Conservation (phyloP, 2,113 vertebrate genomes). For the Channa maculata region DNA sequence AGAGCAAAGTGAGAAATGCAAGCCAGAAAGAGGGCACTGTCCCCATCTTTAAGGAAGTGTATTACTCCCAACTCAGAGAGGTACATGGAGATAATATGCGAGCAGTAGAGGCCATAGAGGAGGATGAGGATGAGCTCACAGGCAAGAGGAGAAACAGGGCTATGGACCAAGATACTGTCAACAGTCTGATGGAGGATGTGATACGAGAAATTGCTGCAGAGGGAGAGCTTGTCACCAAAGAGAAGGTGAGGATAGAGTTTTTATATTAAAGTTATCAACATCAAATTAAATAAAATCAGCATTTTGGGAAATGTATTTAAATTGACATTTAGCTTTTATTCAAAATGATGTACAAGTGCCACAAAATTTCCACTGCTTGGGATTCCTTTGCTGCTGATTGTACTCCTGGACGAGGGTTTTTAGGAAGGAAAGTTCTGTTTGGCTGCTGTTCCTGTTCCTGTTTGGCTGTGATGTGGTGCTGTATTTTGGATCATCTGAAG, state of each 20-base stretch:
- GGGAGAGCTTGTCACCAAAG: slow-evolving; percentile 80
- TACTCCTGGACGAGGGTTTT: too few species aligned
- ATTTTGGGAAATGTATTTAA: background rate
- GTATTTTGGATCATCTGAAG: too few species aligned
- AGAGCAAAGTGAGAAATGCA: slow-evolving; percentile 41
- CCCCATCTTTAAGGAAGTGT: slow-evolving; percentile 62
- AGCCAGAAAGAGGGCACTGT: background rate
- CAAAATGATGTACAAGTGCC: too few species aligned
- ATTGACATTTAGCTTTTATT: too few species aligned
- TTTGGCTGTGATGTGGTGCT: too few species aligned
- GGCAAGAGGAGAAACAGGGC: slow-evolving; percentile 15
- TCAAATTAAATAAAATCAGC: background rate
- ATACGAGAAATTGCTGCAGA: slow-evolving; percentile 77
- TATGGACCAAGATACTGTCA: slow-evolving; percentile 45
- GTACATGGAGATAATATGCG: slow-evolving; percentile 73
- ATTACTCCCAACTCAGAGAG: slow-evolving; percentile 77
- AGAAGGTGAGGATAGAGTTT: slow-evolving; percentile 65
- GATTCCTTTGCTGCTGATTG: too few species aligned
- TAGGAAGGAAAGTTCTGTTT: too few species aligned
- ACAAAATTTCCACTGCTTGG: too few species aligned
- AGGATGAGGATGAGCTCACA: slow-evolving; percentile 13
- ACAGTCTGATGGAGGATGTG: slow-evolving; percentile 72
- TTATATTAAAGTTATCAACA: background rate
- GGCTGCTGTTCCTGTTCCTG: too few species aligned
- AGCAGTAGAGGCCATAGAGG: slow-evolving; percentile 63